Evolutionary conservation across 2,888 invertebrate genomes (phyloP).

Genomic region (Scaptomyza parva): DNA sequence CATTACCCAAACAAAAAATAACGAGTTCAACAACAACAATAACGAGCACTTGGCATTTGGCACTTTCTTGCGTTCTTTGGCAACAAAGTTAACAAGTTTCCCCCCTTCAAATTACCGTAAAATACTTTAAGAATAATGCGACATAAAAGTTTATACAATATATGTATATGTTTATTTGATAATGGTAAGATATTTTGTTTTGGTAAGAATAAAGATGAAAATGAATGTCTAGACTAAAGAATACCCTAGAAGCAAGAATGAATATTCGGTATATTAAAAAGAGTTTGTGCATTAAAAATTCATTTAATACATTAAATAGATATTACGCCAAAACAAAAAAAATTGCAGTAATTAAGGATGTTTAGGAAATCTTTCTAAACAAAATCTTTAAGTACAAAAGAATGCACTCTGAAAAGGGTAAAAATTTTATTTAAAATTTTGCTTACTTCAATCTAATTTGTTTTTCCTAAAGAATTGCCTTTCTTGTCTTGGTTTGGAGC

Average conservation of each 20-base stretch:
- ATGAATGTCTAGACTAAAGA: neutral
- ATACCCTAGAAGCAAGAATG: neutral
- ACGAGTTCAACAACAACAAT: constrained; percentile 19
- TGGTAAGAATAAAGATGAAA: too few species aligned
- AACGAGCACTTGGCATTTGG: constrained; percentile 53
- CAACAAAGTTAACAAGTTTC: constrained; percentile 59
- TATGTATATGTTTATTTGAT: constrained; percentile 18
- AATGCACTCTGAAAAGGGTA: too few species aligned
- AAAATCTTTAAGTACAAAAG: too few species aligned
- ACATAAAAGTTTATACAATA: constrained; percentile 47
- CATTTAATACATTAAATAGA: too few species aligned
- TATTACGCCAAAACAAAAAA: too few species aligned
- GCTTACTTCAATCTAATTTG: too few species aligned
- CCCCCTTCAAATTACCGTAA: constrained; percentile 52
- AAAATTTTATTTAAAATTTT: too few species aligned
- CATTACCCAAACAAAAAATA: constrained; percentile 12
- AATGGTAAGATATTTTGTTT: constrained; percentile 25
- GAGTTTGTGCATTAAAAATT: too few species aligned
- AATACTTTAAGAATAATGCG: constrained; percentile 46
- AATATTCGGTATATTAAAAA: neutral
- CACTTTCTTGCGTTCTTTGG: constrained; percentile 36
- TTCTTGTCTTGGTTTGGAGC: too few species aligned
- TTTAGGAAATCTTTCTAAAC: too few species aligned
- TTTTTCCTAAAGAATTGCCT: too few species aligned
- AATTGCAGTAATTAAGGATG: too few species aligned